Percentiles rank a stretch among this genome's conserved stretches.
Evolutionary conservation across 2,888 invertebrate species (phyloP).

Genomic region (Parochlus steinenii): DNA sequence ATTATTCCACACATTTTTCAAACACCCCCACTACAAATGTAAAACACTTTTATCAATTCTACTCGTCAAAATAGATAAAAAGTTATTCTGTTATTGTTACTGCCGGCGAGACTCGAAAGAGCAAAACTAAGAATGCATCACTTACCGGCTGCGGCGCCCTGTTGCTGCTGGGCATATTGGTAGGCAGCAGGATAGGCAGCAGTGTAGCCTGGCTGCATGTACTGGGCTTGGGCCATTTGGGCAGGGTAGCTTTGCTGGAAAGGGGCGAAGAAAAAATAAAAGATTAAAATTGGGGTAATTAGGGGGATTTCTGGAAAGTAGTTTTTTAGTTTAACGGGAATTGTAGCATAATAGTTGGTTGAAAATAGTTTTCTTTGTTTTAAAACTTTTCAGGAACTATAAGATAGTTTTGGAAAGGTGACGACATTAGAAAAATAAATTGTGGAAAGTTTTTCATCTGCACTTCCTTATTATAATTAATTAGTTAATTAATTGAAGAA

Average conservation of each 20-base stretch:
- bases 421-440: too few species aligned
- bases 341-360: too few species aligned
- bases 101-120: neutral
- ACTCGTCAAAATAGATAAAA: neutral
- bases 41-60: too few species aligned
- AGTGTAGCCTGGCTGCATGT: conserved; percentile 56
- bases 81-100: neutral
- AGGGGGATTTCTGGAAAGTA: neutral
- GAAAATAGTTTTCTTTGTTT: too few species aligned
- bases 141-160: conserved; percentile 38
- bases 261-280: conserved; percentile 28
- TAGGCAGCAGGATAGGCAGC: conserved; percentile 40
- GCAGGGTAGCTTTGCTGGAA: conserved; percentile 51
- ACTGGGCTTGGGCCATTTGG: conserved; percentile 55
- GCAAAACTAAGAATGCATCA: conserved; percentile 16
- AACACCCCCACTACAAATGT: too few species aligned
- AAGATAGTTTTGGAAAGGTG: too few species aligned
- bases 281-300: conserved; percentile 4
- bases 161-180: conserved; percentile 53
- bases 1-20: too few species aligned
- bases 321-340: neutral
- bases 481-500: too few species aligned
- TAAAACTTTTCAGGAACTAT: too few species aligned
- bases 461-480: too few species aligned
- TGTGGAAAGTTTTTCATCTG: too few species aligned